Evolutionary conservation across 2,888 invertebrate species (phyloP).

Genomic region (Patella caerulea): DNA sequence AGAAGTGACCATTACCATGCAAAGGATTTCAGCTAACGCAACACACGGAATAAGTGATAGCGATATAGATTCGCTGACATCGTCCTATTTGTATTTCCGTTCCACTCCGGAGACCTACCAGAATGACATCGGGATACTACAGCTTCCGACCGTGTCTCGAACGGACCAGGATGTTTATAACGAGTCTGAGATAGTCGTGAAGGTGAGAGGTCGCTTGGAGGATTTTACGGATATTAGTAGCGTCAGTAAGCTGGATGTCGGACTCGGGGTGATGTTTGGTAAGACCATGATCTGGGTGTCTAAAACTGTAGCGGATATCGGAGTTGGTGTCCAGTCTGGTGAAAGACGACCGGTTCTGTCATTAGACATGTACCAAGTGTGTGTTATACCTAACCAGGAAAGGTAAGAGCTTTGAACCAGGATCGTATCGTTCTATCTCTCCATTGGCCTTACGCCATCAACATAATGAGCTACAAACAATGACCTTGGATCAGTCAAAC

Average conservation of each 20-base stretch:
- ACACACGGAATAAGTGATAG: slow-evolving; percentile 9
- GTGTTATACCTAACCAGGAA: neutral
- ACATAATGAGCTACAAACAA: no score
- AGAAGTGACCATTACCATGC: slow-evolving; percentile 14
- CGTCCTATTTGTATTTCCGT: neutral
- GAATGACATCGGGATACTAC: slow-evolving; percentile 11
- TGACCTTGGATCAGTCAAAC: no score
- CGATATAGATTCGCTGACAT: neutral
- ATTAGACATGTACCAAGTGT: neutral
- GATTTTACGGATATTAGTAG: slow-evolving; percentile 18
- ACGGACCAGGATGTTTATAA: neutral
- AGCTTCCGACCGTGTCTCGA: slow-evolving; percentile 7
- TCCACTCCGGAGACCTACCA: slow-evolving; percentile 20
- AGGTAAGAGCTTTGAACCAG: neutral
- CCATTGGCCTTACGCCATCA: no score
- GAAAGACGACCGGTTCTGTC: slow-evolving; percentile 10
- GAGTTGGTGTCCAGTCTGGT: slow-evolving; percentile 6
- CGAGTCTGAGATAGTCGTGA: slow-evolving; percentile 5
- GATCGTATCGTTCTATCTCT: neutral
- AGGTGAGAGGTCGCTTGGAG: slow-evolving; percentile 10
- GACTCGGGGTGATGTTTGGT: slow-evolving; percentile 23
- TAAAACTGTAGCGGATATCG: neutral
- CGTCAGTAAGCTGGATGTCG: slow-evolving; percentile 18
- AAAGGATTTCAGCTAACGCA: neutral
- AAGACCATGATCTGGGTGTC: slow-evolving; percentile 17